These are phyloP conservation scores for Grapholita molesta DNA, from an alignment of 1,140 invertebrate species.

Conservation along the genomic window DNA sequence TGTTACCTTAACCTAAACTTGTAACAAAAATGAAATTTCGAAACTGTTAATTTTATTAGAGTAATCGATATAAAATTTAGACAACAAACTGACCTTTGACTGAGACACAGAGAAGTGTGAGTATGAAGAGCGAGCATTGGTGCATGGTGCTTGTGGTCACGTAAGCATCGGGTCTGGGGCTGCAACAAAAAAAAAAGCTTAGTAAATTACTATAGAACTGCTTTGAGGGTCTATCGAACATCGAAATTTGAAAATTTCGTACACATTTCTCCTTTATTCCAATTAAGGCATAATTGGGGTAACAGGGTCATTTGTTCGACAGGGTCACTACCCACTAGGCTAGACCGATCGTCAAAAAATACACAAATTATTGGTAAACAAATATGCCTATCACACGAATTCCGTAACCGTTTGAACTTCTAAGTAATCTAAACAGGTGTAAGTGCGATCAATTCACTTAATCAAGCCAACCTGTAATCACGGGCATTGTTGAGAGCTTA, in stretches of 20 bases:
- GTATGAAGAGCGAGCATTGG: slow-evolving; percentile 56
- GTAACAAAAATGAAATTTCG: too few species aligned
- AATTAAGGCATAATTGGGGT: too few species aligned
- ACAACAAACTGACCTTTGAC: slow-evolving; percentile 49
- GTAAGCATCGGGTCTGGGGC: slow-evolving; percentile 38
- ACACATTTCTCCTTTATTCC: too few species aligned
- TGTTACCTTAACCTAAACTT: too few species aligned
- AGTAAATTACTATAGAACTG: background rate
- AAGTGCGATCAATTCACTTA: slow-evolving; percentile 12
- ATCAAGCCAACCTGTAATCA: slow-evolving; percentile 9
- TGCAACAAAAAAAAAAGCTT: slow-evolving; percentile 36
- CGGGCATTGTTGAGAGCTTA: slow-evolving; percentile 12
- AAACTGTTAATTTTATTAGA: background rate
- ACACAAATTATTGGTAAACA: too few species aligned
- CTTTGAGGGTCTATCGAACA: too few species aligned
- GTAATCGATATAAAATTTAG: background rate
- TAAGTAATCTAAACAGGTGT: background rate
- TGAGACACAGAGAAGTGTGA: slow-evolving; percentile 53
- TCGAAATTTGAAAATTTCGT: too few species aligned
- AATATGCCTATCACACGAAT: too few species aligned
- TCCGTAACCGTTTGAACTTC: background rate
- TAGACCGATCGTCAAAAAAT: too few species aligned
- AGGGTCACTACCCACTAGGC: too few species aligned
- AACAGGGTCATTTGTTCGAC: too few species aligned
- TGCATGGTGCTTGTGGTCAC: slow-evolving; percentile 54